These are phyloP conservation scores for Sturmia bella DNA, from an alignment of 2,888 invertebrate species.

Conservation along the genomic window DNA sequence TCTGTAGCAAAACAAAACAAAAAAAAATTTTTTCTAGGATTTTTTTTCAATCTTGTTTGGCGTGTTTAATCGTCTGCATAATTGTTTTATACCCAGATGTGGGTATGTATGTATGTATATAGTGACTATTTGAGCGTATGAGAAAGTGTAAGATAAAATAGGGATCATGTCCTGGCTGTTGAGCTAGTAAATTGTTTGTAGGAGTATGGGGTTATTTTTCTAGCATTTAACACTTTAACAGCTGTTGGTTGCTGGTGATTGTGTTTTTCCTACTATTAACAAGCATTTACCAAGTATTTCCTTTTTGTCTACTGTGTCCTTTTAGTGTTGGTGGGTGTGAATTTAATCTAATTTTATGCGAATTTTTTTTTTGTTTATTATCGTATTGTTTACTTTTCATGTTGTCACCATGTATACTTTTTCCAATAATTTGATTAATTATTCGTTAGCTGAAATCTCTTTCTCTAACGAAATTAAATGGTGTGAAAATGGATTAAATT, in stretches of 20 bases:
- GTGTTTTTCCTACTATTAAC: constrained; percentile 37
- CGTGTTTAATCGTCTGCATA: constrained; percentile 80
- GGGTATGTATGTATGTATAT: constrained; percentile 53
- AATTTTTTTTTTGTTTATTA: constrained; percentile 51
- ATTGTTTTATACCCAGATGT: constrained; percentile 74
- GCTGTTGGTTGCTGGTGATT: constrained; percentile 44
- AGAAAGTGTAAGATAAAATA: constrained; percentile 36
- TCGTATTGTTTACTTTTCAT: constrained; percentile 25
- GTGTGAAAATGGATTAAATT: constrained; percentile 53
- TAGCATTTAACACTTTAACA: constrained; percentile 66
- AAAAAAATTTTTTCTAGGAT: neutral
- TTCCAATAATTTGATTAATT: constrained; percentile 65
- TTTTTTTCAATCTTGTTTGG: constrained; percentile 66
- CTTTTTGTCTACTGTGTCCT: constrained; percentile 25
- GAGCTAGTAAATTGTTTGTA: constrained; percentile 52
- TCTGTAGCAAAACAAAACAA: neutral
- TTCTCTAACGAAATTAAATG: constrained; percentile 52
- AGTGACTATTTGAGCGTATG: constrained; percentile 2
- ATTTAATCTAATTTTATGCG: constrained; percentile 68
- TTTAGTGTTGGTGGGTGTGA: constrained; percentile 53
- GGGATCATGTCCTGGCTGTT: constrained; percentile 57
- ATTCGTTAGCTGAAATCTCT: constrained; percentile 42
- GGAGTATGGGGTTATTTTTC: constrained; percentile 51
- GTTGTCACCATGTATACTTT: constrained; percentile 43
- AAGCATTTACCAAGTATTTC: constrained; percentile 26